Base-by-base conservation (phyloP, 2,113 vertebrate species). In the Bombycilla garrulus region DNA sequence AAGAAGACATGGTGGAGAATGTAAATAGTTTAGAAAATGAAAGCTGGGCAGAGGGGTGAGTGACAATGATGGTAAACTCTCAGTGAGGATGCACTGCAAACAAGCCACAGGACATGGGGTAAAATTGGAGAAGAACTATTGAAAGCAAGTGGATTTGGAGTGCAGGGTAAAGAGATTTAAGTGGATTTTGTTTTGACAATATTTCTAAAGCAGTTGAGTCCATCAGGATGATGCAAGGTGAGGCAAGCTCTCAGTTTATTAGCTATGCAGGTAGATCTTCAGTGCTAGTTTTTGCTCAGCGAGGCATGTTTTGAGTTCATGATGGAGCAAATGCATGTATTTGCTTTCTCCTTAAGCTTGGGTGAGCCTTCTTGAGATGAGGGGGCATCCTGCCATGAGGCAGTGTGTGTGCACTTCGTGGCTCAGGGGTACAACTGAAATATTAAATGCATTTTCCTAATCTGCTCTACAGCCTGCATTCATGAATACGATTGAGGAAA, bases 1-100 rank as follows among this genome's bases (percentile, higher is more conserved):
- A 82, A 72, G 81, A 40, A 84, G 88, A 85, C 64, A 81, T 64
- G 69, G 60, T 81, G 65, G 85, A 86, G 67, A 76, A 50, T 81
- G 76, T 33, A 62, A 86, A 54, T 69, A 72, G 85, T 86, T 84
- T 11, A 92, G 90, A 93, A 95, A 95, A 92, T 19, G 38, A 36
- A 93, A 77, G 87, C 81, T 72, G 65, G 60, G 60, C 66, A 64
- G 83, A 77, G 86, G 42, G 31, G 15, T 64, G 78, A 87, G 48
- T 42, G 65, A 25, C 36, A 18, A 9, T 8, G 38, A 25, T 56
- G 22, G 25, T 48, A 69, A 92, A 74, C 24, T 66, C 62, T 65
- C 64, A 73, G 33, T 25, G 79, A 93, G 77, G 92, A 45, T 2
- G 1, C 38, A 18, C 47, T 85, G 92, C 73, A 81, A 61, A 84